Conservation (phyloP, 2,797 vertebrate genomes). For the Borostomias antarcticus region DNA sequence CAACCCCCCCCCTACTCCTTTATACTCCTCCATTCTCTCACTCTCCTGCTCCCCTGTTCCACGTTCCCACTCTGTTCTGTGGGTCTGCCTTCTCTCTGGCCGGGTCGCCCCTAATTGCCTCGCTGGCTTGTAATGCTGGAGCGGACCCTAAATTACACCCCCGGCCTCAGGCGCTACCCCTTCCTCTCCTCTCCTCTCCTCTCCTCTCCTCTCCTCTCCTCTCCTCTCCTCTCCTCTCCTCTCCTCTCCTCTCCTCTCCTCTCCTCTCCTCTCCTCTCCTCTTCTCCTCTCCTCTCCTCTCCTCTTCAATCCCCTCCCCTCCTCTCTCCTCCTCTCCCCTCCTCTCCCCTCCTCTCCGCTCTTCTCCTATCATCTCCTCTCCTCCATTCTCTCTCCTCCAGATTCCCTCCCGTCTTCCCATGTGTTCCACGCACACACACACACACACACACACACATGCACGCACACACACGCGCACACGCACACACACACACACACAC, state of each 20-base stretch:
- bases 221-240: neutral
- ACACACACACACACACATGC: no score
- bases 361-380: neutral
- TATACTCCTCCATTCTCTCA: slow-evolving; percentile 3
- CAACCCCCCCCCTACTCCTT: slow-evolving; percentile 12
- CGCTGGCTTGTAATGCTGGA: neutral
- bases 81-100: neutral
- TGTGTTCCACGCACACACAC: no score
- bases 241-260: neutral
- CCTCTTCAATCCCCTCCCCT: slow-evolving; percentile 1
- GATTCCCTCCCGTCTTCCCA: no score
- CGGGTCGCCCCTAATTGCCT: neutral
- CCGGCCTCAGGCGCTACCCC: neutral
- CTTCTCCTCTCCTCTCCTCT: slow-evolving; percentile 24
- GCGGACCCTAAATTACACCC: neutral
- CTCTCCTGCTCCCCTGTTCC: slow-evolving; percentile 20
- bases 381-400: slow-evolving; percentile 12
- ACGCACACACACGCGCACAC: no score
- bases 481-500: no score
- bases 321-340: neutral
- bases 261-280: neutral
- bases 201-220: slow-evolving; percentile 28
- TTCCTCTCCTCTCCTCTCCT: neutral
- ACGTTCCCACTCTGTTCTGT: slow-evolving; percentile 3
- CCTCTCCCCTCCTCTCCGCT: neutral